Evolutionary conservation across 2,797 vertebrate genomes (phyloP), one percentile per base, ranked within the genome.

Genomic region (Miichthys miiuy): DNA sequence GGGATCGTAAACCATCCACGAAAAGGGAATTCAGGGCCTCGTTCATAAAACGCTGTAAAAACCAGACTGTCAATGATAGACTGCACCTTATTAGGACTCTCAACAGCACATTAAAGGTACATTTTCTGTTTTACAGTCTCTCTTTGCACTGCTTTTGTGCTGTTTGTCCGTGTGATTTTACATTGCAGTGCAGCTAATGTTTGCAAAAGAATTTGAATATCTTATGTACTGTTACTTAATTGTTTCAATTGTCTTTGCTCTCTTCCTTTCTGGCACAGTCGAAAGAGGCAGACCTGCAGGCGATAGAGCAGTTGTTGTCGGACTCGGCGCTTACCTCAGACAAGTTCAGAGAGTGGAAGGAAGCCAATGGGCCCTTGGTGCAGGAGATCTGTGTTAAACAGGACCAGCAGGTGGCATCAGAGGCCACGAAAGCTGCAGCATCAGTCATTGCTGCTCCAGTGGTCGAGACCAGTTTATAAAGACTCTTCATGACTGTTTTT

Each of bases 21-120:
- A 98, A 97, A 90, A 96, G 96, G 86, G 98, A 99, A 81, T 96
- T 98, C 86, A 96, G 98, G 71, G 96, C 97, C 68, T 99, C 98
- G 3, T 99, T 99, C 58, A 94, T 99, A 69, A 99, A 96, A 88
- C 96, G 98, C 61, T 97, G 97, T 90, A 99, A 98, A 96, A 98
- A 99, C 82, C 95, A 96, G 51, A 94, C 91, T 6, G 93, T 99
- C 82, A 99, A 99, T 73, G 95, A 98, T 72, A 99, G 97, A 89
- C 94, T 99, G 66, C 98, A 99, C 89, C 95, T 95, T 73, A 95
- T 99, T 84, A 94, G 98, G 89, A 95, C 97, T 60, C 95, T 99
- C 80, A 99, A 97, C 85, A 99, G 98, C 92, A 99, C 97, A 16
- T 93, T 99, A 79, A 99, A 99, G 97, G 98, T 99, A 94, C 3